Conservation (phyloP, 2,888 invertebrate species). For the Cephus rjabovi region DNA sequence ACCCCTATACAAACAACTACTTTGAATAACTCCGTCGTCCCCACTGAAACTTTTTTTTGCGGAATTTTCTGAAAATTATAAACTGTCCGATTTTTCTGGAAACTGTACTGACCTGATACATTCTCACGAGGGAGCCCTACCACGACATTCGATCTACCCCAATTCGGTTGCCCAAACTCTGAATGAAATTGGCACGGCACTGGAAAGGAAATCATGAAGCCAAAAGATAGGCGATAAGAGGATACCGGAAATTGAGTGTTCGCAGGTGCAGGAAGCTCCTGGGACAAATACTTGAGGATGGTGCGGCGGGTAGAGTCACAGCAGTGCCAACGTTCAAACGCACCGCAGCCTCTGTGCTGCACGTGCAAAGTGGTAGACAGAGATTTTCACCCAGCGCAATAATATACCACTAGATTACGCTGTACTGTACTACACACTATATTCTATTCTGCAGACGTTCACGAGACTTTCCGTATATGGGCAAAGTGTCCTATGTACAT, state of each 20-base stretch:
- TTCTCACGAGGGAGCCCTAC: neutral
- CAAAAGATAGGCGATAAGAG: neutral
- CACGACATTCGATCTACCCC: neutral
- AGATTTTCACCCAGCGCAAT: neutral
- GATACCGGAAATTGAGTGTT: slow-evolving; percentile 1
- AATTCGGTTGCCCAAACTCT: neutral
- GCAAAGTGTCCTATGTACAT: neutral
- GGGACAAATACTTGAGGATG: slow-evolving; percentile 17
- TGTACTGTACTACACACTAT: neutral
- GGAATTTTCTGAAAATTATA: no score
- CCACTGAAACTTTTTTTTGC: neutral
- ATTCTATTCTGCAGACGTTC: neutral
- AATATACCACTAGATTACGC: slow-evolving; percentile 8
- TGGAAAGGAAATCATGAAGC: neutral
- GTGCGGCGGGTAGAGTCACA: neutral
- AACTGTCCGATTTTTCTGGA: neutral
- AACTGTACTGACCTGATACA: neutral
- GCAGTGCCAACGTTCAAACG: neutral
- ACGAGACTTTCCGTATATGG: neutral
- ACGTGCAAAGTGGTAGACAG: neutral
- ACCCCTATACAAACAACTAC: neutral
- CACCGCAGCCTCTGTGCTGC: neutral
- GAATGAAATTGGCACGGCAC: neutral
- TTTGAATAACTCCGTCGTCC: neutral
- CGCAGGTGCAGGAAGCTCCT: slow-evolving; percentile 14